Percentiles rank a stretch among this genome's conserved stretches.
phyloP scores from a whole-genome alignment of 2,888 invertebrate species.

The Ctena decussata region DNA sequence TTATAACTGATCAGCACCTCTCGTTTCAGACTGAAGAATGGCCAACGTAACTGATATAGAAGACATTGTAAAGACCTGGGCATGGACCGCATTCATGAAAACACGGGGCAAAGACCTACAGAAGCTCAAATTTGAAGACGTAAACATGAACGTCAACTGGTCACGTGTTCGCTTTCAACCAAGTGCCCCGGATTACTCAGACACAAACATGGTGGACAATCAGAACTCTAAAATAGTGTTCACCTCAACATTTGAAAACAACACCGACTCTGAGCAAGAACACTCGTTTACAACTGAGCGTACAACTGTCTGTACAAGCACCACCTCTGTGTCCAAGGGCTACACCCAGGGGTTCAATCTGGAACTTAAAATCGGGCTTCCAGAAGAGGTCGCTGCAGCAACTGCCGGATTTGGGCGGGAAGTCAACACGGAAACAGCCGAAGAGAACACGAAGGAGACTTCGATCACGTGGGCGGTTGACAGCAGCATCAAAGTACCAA shows the following conservation, averaged over 20 bases:
- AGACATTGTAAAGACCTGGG: constrained; percentile 85
- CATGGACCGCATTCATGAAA: constrained; percentile 84
- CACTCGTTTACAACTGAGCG: constrained; percentile 85
- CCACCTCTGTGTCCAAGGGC: constrained; percentile 80
- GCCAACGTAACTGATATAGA: constrained; percentile 83
- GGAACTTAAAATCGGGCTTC: constrained; percentile 87
- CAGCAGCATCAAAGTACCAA: constrained; percentile 86
- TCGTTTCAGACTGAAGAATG: constrained; percentile 28
- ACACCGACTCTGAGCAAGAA: constrained; percentile 81
- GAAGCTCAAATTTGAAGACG: constrained; percentile 80
- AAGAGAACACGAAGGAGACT: constrained; percentile 84
- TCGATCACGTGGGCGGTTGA: constrained; percentile 88
- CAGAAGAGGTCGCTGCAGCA: constrained; percentile 86
- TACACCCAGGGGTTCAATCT: constrained; percentile 86
- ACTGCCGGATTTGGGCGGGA: constrained; percentile 87
- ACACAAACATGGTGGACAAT: constrained; percentile 67
- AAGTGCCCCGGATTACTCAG: constrained; percentile 80
- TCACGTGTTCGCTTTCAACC: constrained; percentile 84
- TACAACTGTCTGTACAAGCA: constrained; percentile 81
- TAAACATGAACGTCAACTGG: constrained; percentile 86
- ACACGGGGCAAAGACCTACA: constrained; percentile 84
- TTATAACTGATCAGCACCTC: too few species aligned
- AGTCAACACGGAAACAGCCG: constrained; percentile 84
- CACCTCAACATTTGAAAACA: constrained; percentile 85
- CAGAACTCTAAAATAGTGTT: constrained; percentile 80